Evolutionary conservation across 2,888 invertebrate genomes (phyloP), one percentile per base, ranked within the genome.

Genomic region (Euplexia lucipara): DNA sequence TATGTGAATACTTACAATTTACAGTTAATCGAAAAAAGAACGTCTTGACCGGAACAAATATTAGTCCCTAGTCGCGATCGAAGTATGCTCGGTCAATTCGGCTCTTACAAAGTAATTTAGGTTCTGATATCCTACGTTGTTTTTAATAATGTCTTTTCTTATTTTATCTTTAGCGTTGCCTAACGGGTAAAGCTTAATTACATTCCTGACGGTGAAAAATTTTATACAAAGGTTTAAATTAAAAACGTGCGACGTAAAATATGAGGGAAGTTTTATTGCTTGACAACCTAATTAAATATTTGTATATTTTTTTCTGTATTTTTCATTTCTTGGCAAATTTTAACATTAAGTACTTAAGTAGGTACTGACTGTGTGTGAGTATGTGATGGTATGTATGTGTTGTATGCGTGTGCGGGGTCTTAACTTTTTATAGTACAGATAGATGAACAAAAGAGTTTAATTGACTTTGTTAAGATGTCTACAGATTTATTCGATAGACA

Each of bases 231-330:
- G 32, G n/a, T 8, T 8, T 10, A 32, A 32, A 58, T 62, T 62
- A 70, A 54, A 70, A 62, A 16, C 12, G 14, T 32, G 20, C 3
- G 35, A 42, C 32, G 3, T 5, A 8, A 44, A 47, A 48, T 47
- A 5, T 5, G 26, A 5, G 26, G 26, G 26, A 3, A 26, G 26
- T 26, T 2, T 26, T 26, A 26, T 26, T 26, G 5, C 2, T 26
- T 26, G n/a, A n/a, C n/a, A n/a, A 26, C 26, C 26, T 3, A 3
- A 26, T 26, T 26, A 26, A n/a, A n/a, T n/a, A n/a, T n/a, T n/a
- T n/a, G n/a, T n/a, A n/a, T n/a, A n/a, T n/a, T n/a, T n/a, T n/a
- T n/a, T n/a, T n/a, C n/a, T n/a, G n/a, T n/a, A n/a, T n/a, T n/a
- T n/a, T n/a, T n/a, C n/a, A n/a, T n/a, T n/a, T n/a, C n/a, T n/a